Base-by-base conservation (phyloP, 1,140 invertebrate genomes). In the Pachypsylla venusta region DNA sequence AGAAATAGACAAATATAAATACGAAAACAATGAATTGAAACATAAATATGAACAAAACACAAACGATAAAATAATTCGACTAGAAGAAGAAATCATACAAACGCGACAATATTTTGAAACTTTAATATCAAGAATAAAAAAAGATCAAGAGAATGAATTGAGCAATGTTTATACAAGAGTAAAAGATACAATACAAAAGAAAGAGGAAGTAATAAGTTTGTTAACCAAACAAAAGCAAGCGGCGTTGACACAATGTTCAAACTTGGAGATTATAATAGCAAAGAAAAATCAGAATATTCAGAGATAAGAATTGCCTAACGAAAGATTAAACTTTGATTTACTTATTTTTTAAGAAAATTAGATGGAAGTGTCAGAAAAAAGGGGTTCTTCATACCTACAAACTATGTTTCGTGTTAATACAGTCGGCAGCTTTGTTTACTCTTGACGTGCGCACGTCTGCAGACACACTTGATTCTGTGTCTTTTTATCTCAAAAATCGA, bases 171-270 rank as follows among this genome's bases (percentile, higher is more conserved):
- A 66, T 53, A 64, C 61, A 63, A 84, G 85, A 64, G 82, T 90
- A 39, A 87, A 87, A 71, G 76, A 87, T 57, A 80, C 85, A 1
- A 77, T 90, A 5, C 78, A 80, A 0, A 79, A 82, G 48, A 89
- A 89, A 71, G 83, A 89, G 67, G 78, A 85, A 22, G 77, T 81
- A 10, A 77, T 88, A 26, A 77, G 79, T 60, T 77, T 83, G 61
- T 69, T 88, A 1, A 80, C 78, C 25, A 77, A 81, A 22, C 82
- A 88, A 66, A 74, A 81, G 25, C 76, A 79, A 54, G 79, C 79
- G 14, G 71, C 81, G 25, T 75, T 82, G 58, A 79, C 83, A 66
- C 83, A 81, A 66, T 84, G 84, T 63, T 73, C 80, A 10, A 78
- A 87, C 60, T 70, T 90, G 42, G 85, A 89, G 67, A 80, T 80